phyloP scores from a whole-genome alignment of 2,888 invertebrate genomes.

The Mythimna vitellina region DNA sequence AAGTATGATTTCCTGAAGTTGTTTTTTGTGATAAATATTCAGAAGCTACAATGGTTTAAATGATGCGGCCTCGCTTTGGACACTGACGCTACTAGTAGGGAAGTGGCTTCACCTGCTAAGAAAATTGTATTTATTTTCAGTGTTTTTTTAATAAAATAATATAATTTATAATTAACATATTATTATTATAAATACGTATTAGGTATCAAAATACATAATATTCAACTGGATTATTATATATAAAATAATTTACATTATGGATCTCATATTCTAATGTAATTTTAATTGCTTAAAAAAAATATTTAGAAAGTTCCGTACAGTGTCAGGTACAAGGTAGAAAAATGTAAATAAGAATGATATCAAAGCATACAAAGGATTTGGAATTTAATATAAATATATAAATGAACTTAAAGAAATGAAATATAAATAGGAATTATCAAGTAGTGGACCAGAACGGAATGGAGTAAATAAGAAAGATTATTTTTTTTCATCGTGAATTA shows the following conservation, averaged over 20 bases:
- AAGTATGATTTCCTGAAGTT: constrained; percentile 29
- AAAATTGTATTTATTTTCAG: neutral
- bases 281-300: neutral
- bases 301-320: neutral
- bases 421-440: constrained; percentile 34
- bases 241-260: neutral
- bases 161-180: constrained; percentile 6
- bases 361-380: constrained; percentile 33
- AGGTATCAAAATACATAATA: neutral
- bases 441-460: constrained; percentile 57
- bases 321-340: constrained; percentile 8
- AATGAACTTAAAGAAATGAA: constrained; percentile 22
- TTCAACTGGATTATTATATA: no score
- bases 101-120: neutral
- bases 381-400: constrained; percentile 5
- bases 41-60: neutral
- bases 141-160: neutral
- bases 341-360: constrained; percentile 49
- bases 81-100: neutral
- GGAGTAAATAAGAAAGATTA: constrained; percentile 27
- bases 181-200: neutral
- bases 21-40: neutral
- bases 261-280: neutral
- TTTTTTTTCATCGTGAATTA: constrained; percentile 49
- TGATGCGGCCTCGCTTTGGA: neutral